Conservation (phyloP, 2,888 invertebrate genomes). For the Anorthoa munda region DNA sequence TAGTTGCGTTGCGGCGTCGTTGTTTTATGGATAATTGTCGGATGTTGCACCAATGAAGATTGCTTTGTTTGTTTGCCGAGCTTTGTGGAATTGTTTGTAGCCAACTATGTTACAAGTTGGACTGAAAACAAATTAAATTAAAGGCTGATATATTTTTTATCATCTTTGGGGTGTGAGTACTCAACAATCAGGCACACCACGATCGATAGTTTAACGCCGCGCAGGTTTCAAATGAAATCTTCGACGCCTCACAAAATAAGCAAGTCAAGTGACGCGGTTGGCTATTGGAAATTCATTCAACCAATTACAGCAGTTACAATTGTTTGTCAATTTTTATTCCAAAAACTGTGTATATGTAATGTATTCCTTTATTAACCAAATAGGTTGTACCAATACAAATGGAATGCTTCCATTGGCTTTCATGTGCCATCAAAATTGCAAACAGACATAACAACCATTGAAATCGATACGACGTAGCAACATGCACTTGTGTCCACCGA, state of each 20-base stretch:
- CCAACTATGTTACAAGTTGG: not conserved
- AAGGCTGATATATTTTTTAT: no score
- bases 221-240: not conserved
- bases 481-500: conserved; percentile 22
- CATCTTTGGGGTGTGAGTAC: not conserved
- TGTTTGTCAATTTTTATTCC: not conserved
- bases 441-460: conserved; percentile 10
- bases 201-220: not conserved
- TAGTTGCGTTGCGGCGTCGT: conserved; percentile 1
- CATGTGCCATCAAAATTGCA: not conserved
- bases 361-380: not conserved
- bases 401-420: not conserved
- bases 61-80: not conserved
- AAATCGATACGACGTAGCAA: conserved; percentile 12
- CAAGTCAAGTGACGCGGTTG: not conserved
- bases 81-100: conserved; percentile 1
- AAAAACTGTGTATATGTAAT: not conserved
- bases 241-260: not conserved
- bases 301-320: not conserved
- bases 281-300: not conserved
- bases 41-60: conserved; percentile 17
- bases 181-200: no score
- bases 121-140: not conserved
- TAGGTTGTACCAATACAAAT: not conserved
- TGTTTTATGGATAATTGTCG: conserved; percentile 29